Evolutionary conservation across 2,113 vertebrate genomes (phyloP).

Genomic region (Sinocyclocheilus anophthalmus): DNA sequence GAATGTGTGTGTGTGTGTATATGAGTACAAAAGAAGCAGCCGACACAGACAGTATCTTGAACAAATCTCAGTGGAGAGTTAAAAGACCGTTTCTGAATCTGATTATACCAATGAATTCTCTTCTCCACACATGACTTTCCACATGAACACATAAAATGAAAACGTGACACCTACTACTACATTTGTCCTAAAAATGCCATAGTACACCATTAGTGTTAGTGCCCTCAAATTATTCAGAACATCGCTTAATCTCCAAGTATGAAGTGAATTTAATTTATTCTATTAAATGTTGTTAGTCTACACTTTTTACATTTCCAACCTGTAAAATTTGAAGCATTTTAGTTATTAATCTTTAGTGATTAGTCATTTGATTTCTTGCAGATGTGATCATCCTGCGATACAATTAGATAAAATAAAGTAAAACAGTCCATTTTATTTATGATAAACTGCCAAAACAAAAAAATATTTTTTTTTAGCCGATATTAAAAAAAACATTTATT

Average conservation of each 20-base stretch:
- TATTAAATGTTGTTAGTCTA: not conserved
- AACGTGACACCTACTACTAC: not conserved
- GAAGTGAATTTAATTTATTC: not conserved
- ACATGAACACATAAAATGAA: slow-evolving; percentile 2
- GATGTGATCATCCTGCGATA: not conserved
- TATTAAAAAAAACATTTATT: no score
- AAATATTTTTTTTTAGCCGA: not conserved
- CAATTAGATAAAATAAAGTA: not conserved
- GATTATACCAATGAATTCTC: slow-evolving; percentile 7
- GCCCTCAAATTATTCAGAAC: not conserved
- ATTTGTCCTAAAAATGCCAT: slow-evolving; percentile 26
- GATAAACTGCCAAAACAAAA: not conserved
- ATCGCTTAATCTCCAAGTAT: not conserved
- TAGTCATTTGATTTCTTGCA: not conserved
- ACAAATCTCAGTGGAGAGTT: slow-evolving; percentile 27
- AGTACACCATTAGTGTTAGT: not conserved
- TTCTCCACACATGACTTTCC: slow-evolving; percentile 11
- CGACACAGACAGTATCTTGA: slow-evolving; percentile 50
- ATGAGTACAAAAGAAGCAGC: slow-evolving; percentile 48
- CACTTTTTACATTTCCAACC: not conserved
- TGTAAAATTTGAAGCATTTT: not conserved
- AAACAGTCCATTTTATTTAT: not conserved
- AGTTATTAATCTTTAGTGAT: not conserved
- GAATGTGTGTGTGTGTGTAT: slow-evolving; percentile 63
- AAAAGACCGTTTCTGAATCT: slow-evolving; percentile 2